Conservation (phyloP, 2,888 invertebrate genomes). For the Fragum fragum region DNA sequence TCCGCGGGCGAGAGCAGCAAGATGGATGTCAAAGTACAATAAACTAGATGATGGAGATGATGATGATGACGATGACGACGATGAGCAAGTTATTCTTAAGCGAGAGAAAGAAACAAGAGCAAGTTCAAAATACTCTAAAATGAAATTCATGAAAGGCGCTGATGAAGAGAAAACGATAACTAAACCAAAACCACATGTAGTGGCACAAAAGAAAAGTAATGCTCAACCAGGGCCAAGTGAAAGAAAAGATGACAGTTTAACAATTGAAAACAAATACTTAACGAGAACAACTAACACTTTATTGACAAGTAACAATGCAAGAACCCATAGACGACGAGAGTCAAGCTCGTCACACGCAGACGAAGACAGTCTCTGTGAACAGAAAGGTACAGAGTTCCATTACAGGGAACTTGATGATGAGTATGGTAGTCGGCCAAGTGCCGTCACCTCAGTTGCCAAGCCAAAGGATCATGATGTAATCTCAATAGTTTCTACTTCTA, state of each 20-base stretch:
- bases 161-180: conserved; percentile 24
- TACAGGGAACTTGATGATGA: conserved; percentile 85
- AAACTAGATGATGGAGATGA: conserved; percentile 89
- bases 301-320: conserved; percentile 1
- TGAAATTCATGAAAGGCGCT: conserved; percentile 31
- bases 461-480: conserved; percentile 68
- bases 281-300: not conserved
- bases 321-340: conserved; percentile 67
- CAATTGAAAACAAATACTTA: not conserved
- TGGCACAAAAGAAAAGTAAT: not conserved
- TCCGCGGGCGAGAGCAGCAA: conserved; percentile 79
- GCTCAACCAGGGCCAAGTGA: not conserved
- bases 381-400: conserved; percentile 77
- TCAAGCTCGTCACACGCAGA: conserved; percentile 84
- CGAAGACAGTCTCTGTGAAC: conserved; percentile 86
- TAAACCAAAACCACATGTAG: conserved; percentile 5
- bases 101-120: conserved; percentile 37
- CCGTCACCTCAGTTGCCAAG: conserved; percentile 59
- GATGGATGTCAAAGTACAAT: conserved; percentile 92
- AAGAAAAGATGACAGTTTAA: conserved; percentile 1
- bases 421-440: conserved; percentile 82
- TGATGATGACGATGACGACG: conserved; percentile 76
- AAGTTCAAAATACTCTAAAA: conserved; percentile 49
- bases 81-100: conserved; percentile 26
- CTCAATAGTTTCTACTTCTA: conserved; percentile 63